Evolutionary conservation across 92 coral and sea anemone species (phyloP), one percentile per base, ranked within the genome.

Genomic region (Porites cylindrica): DNA sequence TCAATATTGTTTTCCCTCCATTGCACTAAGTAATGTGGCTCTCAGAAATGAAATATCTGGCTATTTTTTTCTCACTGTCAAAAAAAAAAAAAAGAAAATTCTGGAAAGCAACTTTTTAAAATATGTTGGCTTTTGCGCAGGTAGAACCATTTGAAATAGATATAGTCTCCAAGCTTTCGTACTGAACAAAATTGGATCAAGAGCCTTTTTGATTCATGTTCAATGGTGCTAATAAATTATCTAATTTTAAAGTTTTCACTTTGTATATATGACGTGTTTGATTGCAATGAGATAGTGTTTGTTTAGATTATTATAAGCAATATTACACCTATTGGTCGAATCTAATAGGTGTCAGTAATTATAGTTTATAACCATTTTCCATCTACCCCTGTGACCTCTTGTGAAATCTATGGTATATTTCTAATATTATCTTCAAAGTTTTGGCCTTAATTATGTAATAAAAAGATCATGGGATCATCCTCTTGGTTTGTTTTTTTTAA

Each of bases 401-500:
- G 76, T 68, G 76, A 69, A 81, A 69, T 80, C 19, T 53, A 58
- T 69, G 85, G 75, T 69, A 82, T 82, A 70, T 82, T 82, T 82
- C 78, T 82, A 70, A 63, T 21, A 52, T 70, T 82, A 21, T 70
- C 66, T 32, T 82, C 62, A 64, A 71, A 54, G 59, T 82, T 82
- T 82, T 81, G 59, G 77, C 69, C 86, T 23, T 70, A 59, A 70
- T 82, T 82, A 32, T 82, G 70, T 71, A 82, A 82, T 82, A 70
- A 82, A 80, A 82, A 38, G 86, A 82, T 82, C 70, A 70, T 18
- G 68, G 18, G 23, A 20, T 82, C 58, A 14, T 70, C 10, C 13
- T 8, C 2, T 54, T 56, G 20, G 20, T 38, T 75, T 12, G 2
- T 56, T 8, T 20, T 75, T 23, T 20, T 76, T 2, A 56, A 1